phyloP scores from a whole-genome alignment of 2,113 vertebrate genomes.

The chimpanzee (Pan troglodytes) region NHGRI_mPanTro3-v2.1_pri NC_072420.2:46439501-46440000 shows the following conservation, averaged over 20 bases:
- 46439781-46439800: neutral
- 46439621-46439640: neutral
- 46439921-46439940: too few species aligned
- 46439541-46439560: too few species aligned
- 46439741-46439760: neutral
- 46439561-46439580: too few species aligned
- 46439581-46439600: neutral
- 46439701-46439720: too few species aligned
- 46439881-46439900: too few species aligned
- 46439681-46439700: neutral
- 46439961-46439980: too few species aligned
- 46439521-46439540: neutral
- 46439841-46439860: neutral
- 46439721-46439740: neutral
- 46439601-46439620: too few species aligned
- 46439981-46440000: neutral
- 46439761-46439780: too few species aligned
- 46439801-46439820: neutral
- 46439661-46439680: neutral
- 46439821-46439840: neutral
- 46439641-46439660: neutral
- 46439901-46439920: too few species aligned
- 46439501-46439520: accelerated
- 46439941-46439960: too few species aligned
- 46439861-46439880: neutral